A percentile compares a stretch with the other conserved stretches of the same genome.
Conservation (phyloP, 2,797 vertebrate species). For the Sebastes reedi region DNA sequence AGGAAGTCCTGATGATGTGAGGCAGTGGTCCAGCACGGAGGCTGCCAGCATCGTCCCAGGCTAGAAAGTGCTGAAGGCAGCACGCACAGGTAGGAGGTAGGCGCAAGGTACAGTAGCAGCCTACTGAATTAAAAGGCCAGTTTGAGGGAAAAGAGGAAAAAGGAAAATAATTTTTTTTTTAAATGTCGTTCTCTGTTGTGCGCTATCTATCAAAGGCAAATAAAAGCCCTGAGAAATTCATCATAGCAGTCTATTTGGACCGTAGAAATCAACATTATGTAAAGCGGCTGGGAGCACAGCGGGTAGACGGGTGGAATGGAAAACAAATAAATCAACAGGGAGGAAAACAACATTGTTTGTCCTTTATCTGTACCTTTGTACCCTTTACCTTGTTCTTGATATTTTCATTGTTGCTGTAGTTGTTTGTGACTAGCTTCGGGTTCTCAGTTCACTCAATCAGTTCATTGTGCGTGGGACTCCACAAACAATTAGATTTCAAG, state of each 20-base stretch:
- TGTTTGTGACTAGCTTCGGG: conserved; percentile 31
- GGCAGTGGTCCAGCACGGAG: conserved; percentile 62
- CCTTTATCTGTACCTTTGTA: conserved; percentile 64
- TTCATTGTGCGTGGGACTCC: neutral
- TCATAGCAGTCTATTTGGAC: conserved; percentile 65
- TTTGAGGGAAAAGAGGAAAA: neutral
- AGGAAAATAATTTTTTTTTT: neutral
- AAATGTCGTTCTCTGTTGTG: neutral
- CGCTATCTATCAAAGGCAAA: conserved; percentile 65
- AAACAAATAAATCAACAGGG: conserved; percentile 74
- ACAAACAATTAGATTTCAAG: conserved; percentile 37
- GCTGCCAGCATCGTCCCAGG: conserved; percentile 45
- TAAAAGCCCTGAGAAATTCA: conserved; percentile 67
- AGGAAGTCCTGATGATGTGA: conserved; percentile 67
- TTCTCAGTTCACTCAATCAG: conserved; percentile 38
- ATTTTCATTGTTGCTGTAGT: conserved; percentile 30
- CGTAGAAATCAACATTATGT: conserved; percentile 76
- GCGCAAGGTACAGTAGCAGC: conserved; percentile 9
- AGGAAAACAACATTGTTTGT: conserved; percentile 59
- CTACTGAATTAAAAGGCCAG: conserved; percentile 12
- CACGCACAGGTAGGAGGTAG: conserved; percentile 29
- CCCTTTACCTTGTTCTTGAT: conserved; percentile 46
- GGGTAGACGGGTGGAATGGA: conserved; percentile 59
- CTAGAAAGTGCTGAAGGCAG: conserved; percentile 60
- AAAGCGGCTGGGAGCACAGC: conserved; percentile 60